phyloP scores from a whole-genome alignment of 2,113 vertebrate species.

The Indicator maculatus region DNA sequence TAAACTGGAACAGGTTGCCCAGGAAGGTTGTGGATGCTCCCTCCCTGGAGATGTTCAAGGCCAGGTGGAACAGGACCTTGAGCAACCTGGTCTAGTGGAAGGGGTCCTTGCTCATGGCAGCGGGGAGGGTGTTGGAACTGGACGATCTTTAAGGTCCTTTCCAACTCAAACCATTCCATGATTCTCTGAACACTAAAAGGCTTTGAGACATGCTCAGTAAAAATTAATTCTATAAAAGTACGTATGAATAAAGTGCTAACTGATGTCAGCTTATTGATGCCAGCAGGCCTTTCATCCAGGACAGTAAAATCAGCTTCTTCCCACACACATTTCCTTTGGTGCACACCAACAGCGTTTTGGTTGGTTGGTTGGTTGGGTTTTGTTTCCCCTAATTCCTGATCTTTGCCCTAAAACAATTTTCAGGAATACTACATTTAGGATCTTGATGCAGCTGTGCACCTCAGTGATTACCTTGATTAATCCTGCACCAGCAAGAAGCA shows the following conservation, averaged over 20 bases:
- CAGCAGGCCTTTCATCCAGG: constrained; percentile 14
- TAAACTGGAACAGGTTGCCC: too few species aligned
- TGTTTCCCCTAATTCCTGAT: neutral
- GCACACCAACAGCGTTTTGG: neutral
- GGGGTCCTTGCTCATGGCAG: too few species aligned
- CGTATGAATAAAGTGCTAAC: constrained; percentile 11
- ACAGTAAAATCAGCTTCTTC: neutral
- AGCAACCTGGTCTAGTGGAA: too few species aligned
- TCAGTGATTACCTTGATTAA: neutral
- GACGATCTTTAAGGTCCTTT: too few species aligned
- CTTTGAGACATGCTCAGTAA: constrained; percentile 15
- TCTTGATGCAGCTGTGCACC: neutral
- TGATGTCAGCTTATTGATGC: constrained; percentile 30
- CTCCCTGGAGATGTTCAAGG: too few species aligned
- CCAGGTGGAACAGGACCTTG: too few species aligned
- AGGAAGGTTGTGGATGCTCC: too few species aligned
- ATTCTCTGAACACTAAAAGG: neutral
- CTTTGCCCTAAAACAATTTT: constrained; percentile 31
- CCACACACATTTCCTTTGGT: constrained; percentile 11
- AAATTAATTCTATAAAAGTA: constrained; percentile 27
- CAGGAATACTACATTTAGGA: neutral
- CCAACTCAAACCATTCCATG: too few species aligned
- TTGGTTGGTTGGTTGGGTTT: too few species aligned
- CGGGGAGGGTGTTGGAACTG: too few species aligned
- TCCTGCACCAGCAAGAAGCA: neutral